Evolutionary conservation across 1,140 invertebrate species (phyloP).

Genomic region (Drosophila willistoni): DNA sequence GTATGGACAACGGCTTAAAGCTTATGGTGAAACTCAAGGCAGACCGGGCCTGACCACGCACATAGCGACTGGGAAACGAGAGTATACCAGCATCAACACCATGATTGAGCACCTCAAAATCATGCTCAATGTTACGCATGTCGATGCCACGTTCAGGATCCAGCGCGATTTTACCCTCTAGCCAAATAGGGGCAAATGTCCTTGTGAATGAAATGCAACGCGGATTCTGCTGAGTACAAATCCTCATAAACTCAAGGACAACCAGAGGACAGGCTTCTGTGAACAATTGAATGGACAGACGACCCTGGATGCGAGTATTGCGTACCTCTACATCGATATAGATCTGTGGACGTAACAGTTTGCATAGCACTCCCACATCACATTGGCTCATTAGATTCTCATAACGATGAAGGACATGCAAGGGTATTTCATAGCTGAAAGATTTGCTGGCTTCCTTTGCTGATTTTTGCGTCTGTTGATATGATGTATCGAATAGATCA

Average conservation of each 20-base stretch:
- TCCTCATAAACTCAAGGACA: conserved; percentile 67
- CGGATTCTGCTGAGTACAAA: conserved; percentile 42
- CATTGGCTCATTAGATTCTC: conserved; percentile 61
- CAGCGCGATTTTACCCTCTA: conserved; percentile 57
- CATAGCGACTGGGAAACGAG: conserved; percentile 68
- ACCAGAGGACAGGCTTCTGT: conserved; percentile 73
- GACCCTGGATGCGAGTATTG: conserved; percentile 47
- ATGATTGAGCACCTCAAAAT: conserved; percentile 72
- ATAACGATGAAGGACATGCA: conserved; percentile 69
- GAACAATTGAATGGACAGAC: conserved; percentile 66
- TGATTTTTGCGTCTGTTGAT: conserved; percentile 37
- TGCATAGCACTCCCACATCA: conserved; percentile 58
- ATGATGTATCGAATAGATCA: conserved; percentile 50
- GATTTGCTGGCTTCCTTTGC: background rate
- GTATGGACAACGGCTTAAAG: conserved; percentile 64
- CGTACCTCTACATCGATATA: conserved; percentile 57
- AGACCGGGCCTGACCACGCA: conserved; percentile 40
- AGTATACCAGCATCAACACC: conserved; percentile 72
- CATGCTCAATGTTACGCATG: conserved; percentile 62
- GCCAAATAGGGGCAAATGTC: conserved; percentile 62
- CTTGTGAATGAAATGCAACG: conserved; percentile 47
- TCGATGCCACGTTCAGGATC: conserved; percentile 25
- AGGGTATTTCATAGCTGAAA: conserved; percentile 65
- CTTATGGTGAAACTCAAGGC: conserved; percentile 65
- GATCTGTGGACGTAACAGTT: conserved; percentile 68